Evolutionary conservation across 2,888 invertebrate genomes (phyloP).

Genomic region (Andrena flavipes): DNA sequence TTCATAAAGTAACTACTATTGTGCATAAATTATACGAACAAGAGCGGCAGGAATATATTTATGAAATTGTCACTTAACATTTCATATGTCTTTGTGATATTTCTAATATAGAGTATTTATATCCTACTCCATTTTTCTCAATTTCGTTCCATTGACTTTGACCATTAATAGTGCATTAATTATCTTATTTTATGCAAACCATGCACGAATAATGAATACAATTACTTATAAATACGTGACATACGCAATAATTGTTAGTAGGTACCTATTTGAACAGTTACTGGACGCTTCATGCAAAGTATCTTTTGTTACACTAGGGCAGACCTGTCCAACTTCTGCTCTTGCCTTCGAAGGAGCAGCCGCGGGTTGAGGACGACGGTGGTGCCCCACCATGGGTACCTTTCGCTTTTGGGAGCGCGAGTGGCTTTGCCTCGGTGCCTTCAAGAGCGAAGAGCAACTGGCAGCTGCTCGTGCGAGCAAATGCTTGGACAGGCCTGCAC

Average conservation of each 20-base stretch:
- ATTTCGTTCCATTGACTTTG: not conserved
- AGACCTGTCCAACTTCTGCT: not conserved
- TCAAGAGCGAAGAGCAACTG: no score
- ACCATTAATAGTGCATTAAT: slow-evolving; percentile 11
- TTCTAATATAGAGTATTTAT: not conserved
- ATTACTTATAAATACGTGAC: not conserved
- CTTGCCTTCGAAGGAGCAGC: no score
- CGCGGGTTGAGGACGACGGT: no score
- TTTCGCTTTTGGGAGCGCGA: no score
- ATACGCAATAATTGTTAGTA: not conserved
- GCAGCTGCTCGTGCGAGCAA: no score
- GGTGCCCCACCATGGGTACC: no score
- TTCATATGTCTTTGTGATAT: not conserved
- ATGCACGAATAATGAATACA: slow-evolving; percentile 27
- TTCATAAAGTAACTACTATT: no score
- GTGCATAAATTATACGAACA: no score
- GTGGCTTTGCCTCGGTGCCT: no score
- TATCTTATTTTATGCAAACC: slow-evolving; percentile 13
- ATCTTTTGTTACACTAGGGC: not conserved
- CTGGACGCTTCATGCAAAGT: slow-evolving; percentile 43
- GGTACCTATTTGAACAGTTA: slow-evolving; percentile 1
- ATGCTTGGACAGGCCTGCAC: no score
- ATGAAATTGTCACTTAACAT: not conserved
- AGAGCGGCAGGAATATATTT: no score
- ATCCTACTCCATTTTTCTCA: not conserved